These are phyloP conservation scores for Ceratina calcarata DNA, from an alignment of 1,140 invertebrate species.

Conservation along the genomic window DNA sequence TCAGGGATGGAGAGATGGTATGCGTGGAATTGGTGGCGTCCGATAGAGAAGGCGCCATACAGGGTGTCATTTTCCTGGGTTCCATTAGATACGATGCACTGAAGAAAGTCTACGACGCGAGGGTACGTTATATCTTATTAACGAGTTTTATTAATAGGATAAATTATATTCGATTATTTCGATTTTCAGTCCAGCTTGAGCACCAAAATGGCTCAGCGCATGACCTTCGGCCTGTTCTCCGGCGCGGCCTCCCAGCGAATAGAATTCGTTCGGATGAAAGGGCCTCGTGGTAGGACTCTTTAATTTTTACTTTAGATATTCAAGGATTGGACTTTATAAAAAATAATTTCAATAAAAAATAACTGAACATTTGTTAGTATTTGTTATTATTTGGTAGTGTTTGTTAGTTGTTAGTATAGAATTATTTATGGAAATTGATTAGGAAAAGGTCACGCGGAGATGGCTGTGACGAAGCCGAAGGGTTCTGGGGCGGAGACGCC, in stretches of 20 bases:
- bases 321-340: too few relatives aligned
- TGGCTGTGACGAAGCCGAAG: conserved; percentile 96
- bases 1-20: conserved; percentile 98
- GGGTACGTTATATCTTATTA: conserved; percentile 83
- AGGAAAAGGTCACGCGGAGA: conserved; percentile 97
- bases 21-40: conserved; percentile 97
- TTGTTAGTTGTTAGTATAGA: too few relatives aligned
- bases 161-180: neutral
- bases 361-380: too few relatives aligned
- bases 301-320: neutral
- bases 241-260: conserved; percentile 90
- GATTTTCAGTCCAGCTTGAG: conserved; percentile 92
- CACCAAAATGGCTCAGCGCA: conserved; percentile 96
- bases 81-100: conserved; percentile 98
- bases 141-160: neutral
- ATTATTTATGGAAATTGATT: too few relatives aligned
- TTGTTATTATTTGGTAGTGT: too few relatives aligned
- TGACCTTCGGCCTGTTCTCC: conserved; percentile 96
- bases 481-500: conserved; percentile 96
- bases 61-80: conserved; percentile 97
- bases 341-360: too few relatives aligned
- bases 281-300: conserved; percentile 86
- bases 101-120: conserved; percentile 97
- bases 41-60: conserved; percentile 90
- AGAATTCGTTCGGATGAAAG: conserved; percentile 99